Evolutionary conservation across 2,888 invertebrate genomes (phyloP), one percentile per base, ranked within the genome.

Genomic region (Calephelis perditalis): DNA sequence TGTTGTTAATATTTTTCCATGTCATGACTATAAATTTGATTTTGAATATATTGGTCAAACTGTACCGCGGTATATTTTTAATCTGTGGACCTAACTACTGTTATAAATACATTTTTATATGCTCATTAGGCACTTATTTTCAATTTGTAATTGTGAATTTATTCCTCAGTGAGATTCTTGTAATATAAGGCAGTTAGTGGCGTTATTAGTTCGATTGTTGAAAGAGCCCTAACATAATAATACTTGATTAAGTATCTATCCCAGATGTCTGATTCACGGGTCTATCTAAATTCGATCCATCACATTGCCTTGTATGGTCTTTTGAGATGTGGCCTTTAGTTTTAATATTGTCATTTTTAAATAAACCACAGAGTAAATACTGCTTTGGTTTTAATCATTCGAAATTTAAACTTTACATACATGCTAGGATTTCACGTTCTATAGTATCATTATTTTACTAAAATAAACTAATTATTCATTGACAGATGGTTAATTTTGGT

Each of bases 101-200:
- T 49, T 49, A 26, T 49, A 15, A n/a, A 49, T 49, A 49, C 49
- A 49, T 49, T 49, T 47, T 49, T 49, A 49, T 49, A 49, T 49
- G 49, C 49, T 49, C 49, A 49, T 49, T 26, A 49, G 49, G 26
- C 49, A 49, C 49, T 49, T 40, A 40, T 40, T 26, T 49, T 49
- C 26, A 49, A 49, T 49, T 49, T 49, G 49, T 26, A 49, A 49
- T 49, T n/a, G 49, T 49, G 40, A 49, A 12, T 49, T 49, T 15
- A 15, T 49, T 49, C 12, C 49, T 49, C 49, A 49, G 7, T 49
- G 49, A 49, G 26, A 49, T 49, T 49, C 26, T 12, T 49, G 49
- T 49, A 26, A 49, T 7, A 15, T 47, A 40, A 15, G 47, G 15
- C n/a, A 15, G 49, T 49, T 15, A 26, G 12, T 15, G 26, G 12